Evolutionary conservation across 2,797 vertebrate species (phyloP), one percentile per base, ranked within the genome.

Genomic region (Pseudocheirus occidentalis): DNA sequence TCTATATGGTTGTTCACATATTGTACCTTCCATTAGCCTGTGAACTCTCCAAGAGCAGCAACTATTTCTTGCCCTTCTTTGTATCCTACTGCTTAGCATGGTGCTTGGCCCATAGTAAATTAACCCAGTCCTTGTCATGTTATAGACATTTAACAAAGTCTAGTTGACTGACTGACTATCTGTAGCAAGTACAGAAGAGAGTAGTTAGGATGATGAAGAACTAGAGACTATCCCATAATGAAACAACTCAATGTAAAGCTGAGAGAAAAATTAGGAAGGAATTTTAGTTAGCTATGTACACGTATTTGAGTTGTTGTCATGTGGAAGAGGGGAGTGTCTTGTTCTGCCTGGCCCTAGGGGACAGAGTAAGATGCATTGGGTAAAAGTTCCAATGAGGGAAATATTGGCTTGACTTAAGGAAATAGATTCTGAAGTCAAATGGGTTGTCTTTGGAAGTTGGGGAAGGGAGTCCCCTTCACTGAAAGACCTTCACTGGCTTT

Each of bases 1-100:
- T 81, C 21, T 46, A 46, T 46, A 52, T 90, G 55, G 16, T 96
- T 94, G n/a, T 46, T 95, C 90, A 4, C 52, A 40, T 94, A 90
- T 1, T 94, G 31, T 92, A 24, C 91, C 27, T 40, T 12, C 28
- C 91, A 9, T 89, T 96, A 91, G 58, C 73, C 18, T 57, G 0
- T 14, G 90, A 53, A n/a, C 94, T 92, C 40, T 40, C 92, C 94
- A 18, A 94, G n/a, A 53, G 46, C 4, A 92, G 90, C 91, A 18
- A 50, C 13, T 13, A 73, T 94, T 16, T 89, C 73, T 0, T 50
- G 57, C 18, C 89, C 90, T 18, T 93, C 13, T 50, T 58, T 94
- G 18, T 53, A 87, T 89, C 21, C 24, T 9, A 87, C 0, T 81
- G 66, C 40, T 87, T 87, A 27, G n/a, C 40, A 46, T 2, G 24